Evolutionary conservation across 23 tunicate species (phyloP), one percentile per base, ranked within the genome.

Genomic region (Halocynthia aurantium): DNA sequence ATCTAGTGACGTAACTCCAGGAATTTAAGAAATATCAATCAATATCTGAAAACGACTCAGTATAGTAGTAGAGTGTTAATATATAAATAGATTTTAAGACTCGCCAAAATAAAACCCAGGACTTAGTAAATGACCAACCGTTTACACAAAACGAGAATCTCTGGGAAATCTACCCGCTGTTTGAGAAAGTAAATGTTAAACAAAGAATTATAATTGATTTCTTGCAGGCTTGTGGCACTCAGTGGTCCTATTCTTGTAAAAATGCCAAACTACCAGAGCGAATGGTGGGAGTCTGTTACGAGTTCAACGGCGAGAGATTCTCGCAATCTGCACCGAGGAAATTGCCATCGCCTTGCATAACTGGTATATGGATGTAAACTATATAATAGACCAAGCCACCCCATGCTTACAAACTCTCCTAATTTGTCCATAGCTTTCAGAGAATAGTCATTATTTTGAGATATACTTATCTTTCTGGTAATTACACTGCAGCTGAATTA

Each of bases 251-350:
- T 54, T 19, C 5, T 22, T 74, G 78, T 5, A 54, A 40, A 54
- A 74, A 74, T 5, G 78, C 78, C 11, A 52, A 56, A 54, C 5
- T 74, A 54, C 78, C 78, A 12, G 9, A 8, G 8, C 78, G 78
- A 12, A 74, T 74, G 78, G 69, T 74, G 8, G 78, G 78, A 53
- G 19, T 21, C 10, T 74, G 78, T 54, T 74, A 74, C 56, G 64
- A 54, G 20, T 8, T 74, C 49, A 56, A 74, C 31, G 19, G 50
- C 8, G 56, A 52, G 21, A 50, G 56, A 22, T 13, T 74, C 13
- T 22, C 55, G 13, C 20, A 54, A 22, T 13, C 10, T 0, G 22
- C 12, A 10, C 69, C 78, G 57, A 18, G 20, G 56, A 54, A 51
- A 21, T 53, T 74, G 62, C 60, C 49, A 8, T 74, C 78, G 13